Evolutionary conservation across 1,140 invertebrate species (phyloP), one percentile per base, ranked within the genome.

Genomic region (Macrostomum lignano): DNA sequence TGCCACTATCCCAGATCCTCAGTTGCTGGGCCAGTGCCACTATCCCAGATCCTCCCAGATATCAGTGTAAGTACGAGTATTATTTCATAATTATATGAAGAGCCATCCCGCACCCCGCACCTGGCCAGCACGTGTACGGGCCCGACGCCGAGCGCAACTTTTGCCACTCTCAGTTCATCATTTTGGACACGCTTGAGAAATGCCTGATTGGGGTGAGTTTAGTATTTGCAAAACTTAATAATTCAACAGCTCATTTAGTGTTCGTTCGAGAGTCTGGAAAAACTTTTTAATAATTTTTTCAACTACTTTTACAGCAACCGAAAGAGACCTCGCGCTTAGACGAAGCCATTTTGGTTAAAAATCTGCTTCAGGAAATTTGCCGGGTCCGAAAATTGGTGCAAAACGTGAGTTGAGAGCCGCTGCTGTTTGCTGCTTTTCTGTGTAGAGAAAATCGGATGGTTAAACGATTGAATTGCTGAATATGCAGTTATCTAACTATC

Each of bases 121-220:
- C 7, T 9, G 7, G 29, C 25, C 60, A 67, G 64, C 47, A 67
- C 52, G 52, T 73, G 44, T 67, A 73, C 58, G 66, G 68, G 44
- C 58, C 65, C 28, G 81, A 84, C 41, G 69, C 75, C 37, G 82
- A 91, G 52, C 70, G 74, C 43, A 76, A 78, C 46, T 82, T 77
- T 50, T 81, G 78, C 41, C 82, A 93, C 52, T 91, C 81, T 13
- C 67, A 91, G 39, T 65, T 93, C n/a, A 88, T 93, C 39, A 76
- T 94, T 28, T 62, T 94, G 43, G 82, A 91, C 46, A 93, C 84
- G 0, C 55, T 94, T 38, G 81, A 93, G 58, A 74, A 77, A 51
- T 91, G 84, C 48, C 64, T 94, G 25, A 76, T 72, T 44, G 74
- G 70, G 20, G 58, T 61, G 46, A 52, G 53, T 48, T 35, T 39